phyloP scores from a whole-genome alignment of 2,113 vertebrate genomes.

The Eleginops maclovinus region DNA sequence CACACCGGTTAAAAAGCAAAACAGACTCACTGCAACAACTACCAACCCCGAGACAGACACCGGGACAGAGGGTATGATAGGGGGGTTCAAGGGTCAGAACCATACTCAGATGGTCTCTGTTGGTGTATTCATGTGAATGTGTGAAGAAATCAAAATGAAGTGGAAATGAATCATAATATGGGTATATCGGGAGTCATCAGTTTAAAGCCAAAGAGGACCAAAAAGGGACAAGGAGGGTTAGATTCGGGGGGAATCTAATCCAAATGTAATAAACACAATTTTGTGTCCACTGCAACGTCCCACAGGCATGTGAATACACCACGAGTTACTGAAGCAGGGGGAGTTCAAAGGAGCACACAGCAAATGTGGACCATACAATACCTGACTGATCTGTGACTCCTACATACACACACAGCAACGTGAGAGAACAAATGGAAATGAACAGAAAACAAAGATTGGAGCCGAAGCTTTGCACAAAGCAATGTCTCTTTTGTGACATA shows the following conservation, averaged over 20 bases:
- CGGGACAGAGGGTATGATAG: constrained; percentile 49
- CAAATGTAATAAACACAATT: constrained; percentile 1
- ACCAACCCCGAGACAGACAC: constrained; percentile 75
- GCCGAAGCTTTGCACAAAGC: neutral
- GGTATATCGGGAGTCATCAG: neutral
- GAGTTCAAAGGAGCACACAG: constrained; percentile 76
- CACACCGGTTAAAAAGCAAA: constrained; percentile 78
- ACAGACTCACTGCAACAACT: constrained; percentile 77
- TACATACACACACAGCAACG: constrained; percentile 86
- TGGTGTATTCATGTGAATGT: constrained; percentile 70
- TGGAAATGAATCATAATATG: constrained; percentile 7
- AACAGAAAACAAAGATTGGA: constrained; percentile 69
- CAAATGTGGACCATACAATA: constrained; percentile 85
- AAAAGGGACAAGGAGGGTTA: no score
- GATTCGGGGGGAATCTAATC: neutral
- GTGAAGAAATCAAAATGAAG: constrained; percentile 57
- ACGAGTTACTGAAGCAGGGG: constrained; percentile 50
- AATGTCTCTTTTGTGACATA: neutral
- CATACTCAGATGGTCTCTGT: constrained; percentile 48
- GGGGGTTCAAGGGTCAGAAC: constrained; percentile 42
- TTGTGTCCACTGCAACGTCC: constrained; percentile 31
- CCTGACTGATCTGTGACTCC: constrained; percentile 92
- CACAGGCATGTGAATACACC: constrained; percentile 67
- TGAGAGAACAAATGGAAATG: constrained; percentile 81
- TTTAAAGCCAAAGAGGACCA: neutral